These are phyloP conservation scores for Syrrhaptes paradoxus DNA, from an alignment of 2,113 vertebrate species.

Conservation along the genomic window DNA sequence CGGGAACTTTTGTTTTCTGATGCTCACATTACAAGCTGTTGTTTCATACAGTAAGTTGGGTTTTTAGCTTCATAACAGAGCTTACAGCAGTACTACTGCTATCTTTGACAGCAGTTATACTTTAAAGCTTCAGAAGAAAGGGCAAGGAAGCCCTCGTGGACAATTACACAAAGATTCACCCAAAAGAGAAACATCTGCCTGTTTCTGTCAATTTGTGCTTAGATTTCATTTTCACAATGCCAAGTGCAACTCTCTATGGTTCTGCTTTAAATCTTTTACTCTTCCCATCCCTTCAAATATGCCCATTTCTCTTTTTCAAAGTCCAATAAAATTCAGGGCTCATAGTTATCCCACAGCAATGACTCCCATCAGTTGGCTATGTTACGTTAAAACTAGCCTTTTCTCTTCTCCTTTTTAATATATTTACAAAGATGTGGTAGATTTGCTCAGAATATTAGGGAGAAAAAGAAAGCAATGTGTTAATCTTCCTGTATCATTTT, in stretches of 20 bases:
- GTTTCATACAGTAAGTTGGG: background rate
- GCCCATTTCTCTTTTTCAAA: background rate
- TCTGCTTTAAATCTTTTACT: slow-evolving; percentile 34
- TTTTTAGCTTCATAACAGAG: background rate
- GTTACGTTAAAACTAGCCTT: background rate
- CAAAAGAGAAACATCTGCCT: background rate
- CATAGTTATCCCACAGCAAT: background rate
- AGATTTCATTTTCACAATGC: background rate
- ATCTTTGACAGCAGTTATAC: background rate
- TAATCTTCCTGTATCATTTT: background rate
- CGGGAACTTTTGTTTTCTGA: background rate
- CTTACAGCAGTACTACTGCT: background rate
- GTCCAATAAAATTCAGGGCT: background rate
- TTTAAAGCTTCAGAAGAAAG: slow-evolving; percentile 10
- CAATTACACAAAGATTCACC: background rate
- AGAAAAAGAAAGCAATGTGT: background rate
- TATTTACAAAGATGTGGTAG: background rate
- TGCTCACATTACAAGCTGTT: background rate
- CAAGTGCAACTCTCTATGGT: background rate
- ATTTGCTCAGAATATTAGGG: background rate
- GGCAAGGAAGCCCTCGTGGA: slow-evolving; percentile 11
- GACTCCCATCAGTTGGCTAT: background rate
- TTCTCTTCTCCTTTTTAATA: background rate
- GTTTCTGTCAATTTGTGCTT: slow-evolving; percentile 7
- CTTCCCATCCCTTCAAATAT: slow-evolving; percentile 6